Evolutionary conservation across 2,113 vertebrate species (phyloP).

Genomic region (Puffinus mauretanicus): DNA sequence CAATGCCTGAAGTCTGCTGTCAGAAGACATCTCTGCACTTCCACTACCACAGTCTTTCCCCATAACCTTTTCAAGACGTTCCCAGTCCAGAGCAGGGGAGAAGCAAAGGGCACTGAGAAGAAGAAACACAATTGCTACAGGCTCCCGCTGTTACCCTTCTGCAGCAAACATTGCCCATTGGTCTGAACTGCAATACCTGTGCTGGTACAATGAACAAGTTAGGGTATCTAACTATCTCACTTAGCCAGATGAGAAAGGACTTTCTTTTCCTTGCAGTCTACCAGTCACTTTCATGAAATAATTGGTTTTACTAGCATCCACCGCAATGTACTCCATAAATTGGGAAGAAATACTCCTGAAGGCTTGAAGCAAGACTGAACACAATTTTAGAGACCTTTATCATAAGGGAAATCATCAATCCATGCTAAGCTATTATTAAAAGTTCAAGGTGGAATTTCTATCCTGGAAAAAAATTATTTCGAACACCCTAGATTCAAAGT

Average conservation of each 20-base stretch:
- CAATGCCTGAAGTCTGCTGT: not conserved
- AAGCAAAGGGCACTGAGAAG: not conserved
- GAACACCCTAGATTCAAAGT: not conserved
- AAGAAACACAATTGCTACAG: not conserved
- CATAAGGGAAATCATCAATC: constrained; percentile 36
- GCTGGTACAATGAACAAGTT: not conserved
- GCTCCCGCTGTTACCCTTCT: not conserved
- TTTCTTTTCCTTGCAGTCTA: not conserved
- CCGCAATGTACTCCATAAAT: constrained; percentile 21
- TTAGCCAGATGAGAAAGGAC: not conserved
- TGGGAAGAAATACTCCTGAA: constrained; percentile 14
- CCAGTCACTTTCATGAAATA: constrained; percentile 41
- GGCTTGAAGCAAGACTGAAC: constrained; percentile 54
- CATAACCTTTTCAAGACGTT: not conserved
- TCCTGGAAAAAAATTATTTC: not conserved
- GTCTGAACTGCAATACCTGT: not conserved
- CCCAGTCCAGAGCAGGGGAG: not conserved
- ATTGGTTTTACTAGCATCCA: constrained; percentile 42
- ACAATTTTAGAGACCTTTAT: constrained; percentile 56
- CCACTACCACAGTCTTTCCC: not conserved
- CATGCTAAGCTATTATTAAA: constrained; percentile 30
- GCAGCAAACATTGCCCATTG: not conserved
- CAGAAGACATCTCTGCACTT: not conserved
- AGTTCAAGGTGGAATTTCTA: constrained; percentile 13
- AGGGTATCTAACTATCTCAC: not conserved